These are phyloP conservation scores for Zalophus californianus DNA, from an alignment of 2,797 vertebrate genomes.

Conservation along the genomic window DNA sequence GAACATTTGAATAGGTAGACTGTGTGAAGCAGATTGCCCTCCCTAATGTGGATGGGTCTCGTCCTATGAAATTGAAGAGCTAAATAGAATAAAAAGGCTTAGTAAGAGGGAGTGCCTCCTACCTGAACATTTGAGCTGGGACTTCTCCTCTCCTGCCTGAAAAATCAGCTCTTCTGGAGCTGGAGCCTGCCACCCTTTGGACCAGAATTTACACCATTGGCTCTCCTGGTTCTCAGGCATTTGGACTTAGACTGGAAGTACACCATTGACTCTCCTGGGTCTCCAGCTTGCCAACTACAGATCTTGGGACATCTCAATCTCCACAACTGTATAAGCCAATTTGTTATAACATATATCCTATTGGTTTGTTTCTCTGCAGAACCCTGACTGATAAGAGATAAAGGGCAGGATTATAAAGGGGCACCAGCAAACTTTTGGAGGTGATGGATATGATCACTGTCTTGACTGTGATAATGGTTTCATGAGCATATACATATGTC, in stretches of 20 bases:
- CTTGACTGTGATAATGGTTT: not conserved
- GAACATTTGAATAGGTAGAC: not conserved
- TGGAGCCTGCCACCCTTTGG: not conserved
- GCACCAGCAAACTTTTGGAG: not conserved
- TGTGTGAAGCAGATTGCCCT: not conserved
- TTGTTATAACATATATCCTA: not conserved
- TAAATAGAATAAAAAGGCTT: not conserved
- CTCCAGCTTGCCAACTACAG: not conserved
- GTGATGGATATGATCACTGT: not conserved
- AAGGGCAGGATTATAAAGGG: not conserved
- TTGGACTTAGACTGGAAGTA: not conserved
- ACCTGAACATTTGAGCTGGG: not conserved
- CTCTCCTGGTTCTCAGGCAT: not conserved
- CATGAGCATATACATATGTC: not conserved
- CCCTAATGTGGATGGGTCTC: not conserved
- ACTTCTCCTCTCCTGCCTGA: not conserved
- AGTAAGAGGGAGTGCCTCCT: not conserved
- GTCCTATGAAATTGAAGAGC: not conserved
- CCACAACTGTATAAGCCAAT: not conserved
- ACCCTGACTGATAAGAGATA: not conserved
- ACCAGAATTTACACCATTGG: not conserved
- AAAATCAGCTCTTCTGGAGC: not conserved
- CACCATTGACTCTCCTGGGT: not conserved
- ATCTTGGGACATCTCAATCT: not conserved
- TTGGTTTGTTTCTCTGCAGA: not conserved